These are phyloP conservation scores for Atta texana DNA, from an alignment of 1,140 invertebrate species.

Conservation along the genomic window DNA sequence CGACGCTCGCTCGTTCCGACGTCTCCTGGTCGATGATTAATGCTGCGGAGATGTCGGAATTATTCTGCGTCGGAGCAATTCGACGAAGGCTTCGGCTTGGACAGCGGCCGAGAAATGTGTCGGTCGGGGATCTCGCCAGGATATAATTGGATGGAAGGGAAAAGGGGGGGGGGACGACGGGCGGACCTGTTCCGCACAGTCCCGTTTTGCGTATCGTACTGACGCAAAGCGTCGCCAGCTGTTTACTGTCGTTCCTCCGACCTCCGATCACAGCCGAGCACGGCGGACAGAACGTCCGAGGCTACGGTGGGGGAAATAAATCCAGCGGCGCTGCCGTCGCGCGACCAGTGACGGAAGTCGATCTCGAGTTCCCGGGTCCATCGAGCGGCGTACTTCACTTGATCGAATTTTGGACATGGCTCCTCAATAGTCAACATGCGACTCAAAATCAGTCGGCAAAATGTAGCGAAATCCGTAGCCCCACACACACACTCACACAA, in stretches of 20 bases:
- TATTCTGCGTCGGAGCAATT: neutral
- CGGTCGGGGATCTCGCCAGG: conserved; percentile 45
- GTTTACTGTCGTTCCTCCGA: conserved; percentile 78
- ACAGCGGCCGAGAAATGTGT: conserved; percentile 45
- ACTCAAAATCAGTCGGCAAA: too few species aligned
- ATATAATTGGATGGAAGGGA: conserved; percentile 39
- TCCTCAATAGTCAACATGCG: too few species aligned
- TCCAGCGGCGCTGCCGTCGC: conserved; percentile 47
- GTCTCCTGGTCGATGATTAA: neutral
- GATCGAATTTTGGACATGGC: too few species aligned
- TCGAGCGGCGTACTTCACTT: too few species aligned
- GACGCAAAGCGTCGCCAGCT: conserved; percentile 83
- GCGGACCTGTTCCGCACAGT: conserved; percentile 75
- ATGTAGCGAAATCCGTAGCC: too few species aligned
- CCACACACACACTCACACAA: too few species aligned
- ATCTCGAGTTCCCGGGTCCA: neutral
- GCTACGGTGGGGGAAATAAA: conserved; percentile 28
- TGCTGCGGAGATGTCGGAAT: neutral
- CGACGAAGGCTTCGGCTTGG: conserved; percentile 8
- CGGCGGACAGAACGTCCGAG: conserved; percentile 74
- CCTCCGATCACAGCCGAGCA: conserved; percentile 55
- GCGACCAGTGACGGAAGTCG: neutral
- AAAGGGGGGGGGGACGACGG: conserved; percentile 44
- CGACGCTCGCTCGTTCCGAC: neutral
- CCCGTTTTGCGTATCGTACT: conserved; percentile 77